phyloP scores from a whole-genome alignment of 1,140 invertebrate genomes.

The Diorhabda carinulata region DNA sequence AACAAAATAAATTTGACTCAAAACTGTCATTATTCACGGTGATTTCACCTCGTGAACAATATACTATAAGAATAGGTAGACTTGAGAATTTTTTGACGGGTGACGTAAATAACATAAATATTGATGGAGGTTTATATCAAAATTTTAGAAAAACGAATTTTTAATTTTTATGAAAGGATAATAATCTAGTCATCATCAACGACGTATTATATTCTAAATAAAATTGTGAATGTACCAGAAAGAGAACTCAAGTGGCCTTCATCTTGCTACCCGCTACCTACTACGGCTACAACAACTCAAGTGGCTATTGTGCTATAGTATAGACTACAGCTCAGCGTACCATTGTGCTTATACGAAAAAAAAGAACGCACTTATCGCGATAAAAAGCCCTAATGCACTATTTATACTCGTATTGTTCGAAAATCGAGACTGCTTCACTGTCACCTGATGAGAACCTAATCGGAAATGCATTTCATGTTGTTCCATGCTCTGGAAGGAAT shows the following conservation, averaged over 20 bases:
- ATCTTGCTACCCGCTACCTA: conserved; percentile 2
- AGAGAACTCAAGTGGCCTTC: neutral
- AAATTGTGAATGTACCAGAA: neutral
- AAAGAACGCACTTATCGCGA: conserved; percentile 20
- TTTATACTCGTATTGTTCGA: conserved; percentile 18
- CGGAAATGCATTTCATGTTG: neutral
- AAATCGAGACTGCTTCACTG: conserved; percentile 5
- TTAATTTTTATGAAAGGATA: no score
- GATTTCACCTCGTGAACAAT: no score
- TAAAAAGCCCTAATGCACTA: conserved; percentile 21
- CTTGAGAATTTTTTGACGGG: no score
- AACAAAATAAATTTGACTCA: no score
- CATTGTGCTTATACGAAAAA: conserved; percentile 12
- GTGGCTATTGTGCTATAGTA: conserved; percentile 2
- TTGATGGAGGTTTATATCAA: no score
- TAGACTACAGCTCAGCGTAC: neutral
- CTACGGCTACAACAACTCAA: conserved; percentile 13
- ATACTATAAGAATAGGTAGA: no score
- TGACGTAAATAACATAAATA: no score
- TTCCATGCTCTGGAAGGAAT: neutral
- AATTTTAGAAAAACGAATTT: no score
- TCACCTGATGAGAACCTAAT: conserved; percentile 12
- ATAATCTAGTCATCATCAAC: conserved; percentile 10
- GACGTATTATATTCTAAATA: conserved; percentile 7
- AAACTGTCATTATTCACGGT: no score